These are phyloP conservation scores for Eubasilissa splendida DNA, from an alignment of 2,888 invertebrate species.

Conservation along the genomic window DNA sequence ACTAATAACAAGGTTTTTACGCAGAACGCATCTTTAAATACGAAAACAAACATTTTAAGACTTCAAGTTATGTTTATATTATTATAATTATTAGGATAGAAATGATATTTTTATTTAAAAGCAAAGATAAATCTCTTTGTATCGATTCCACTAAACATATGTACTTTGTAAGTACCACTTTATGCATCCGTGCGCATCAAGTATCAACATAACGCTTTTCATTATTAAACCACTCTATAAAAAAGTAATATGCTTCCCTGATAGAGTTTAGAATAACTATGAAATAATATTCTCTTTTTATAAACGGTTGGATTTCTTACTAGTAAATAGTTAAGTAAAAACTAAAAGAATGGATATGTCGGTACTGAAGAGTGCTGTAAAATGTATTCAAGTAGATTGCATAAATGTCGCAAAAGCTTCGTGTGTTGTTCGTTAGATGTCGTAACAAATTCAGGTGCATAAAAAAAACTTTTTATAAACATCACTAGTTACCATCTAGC, in stretches of 20 bases:
- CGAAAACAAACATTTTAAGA: constrained; percentile 1
- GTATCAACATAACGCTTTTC: not conserved
- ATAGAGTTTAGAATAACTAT: not conserved
- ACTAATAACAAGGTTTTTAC: constrained; percentile 11
- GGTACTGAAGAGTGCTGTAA: no score
- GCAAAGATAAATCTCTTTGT: constrained; percentile 47
- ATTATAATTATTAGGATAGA: not conserved
- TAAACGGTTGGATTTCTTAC: no score
- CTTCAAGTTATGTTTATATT: not conserved
- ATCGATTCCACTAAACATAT: constrained; percentile 49
- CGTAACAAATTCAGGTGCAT: no score
- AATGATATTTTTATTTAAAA: not conserved
- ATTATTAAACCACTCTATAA: not conserved
- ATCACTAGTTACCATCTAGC: no score
- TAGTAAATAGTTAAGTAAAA: no score
- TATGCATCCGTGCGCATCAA: not conserved
- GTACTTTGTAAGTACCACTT: not conserved
- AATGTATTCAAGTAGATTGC: no score
- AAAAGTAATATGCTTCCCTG: not conserved
- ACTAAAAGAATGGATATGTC: no score
- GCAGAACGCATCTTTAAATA: not conserved
- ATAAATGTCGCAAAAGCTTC: no score
- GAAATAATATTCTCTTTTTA: not conserved
- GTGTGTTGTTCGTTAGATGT: no score
- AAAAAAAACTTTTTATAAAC: no score